Conservation (phyloP, 35 echinoderm and acorn worm species). For the Anneissia japonica region DNA sequence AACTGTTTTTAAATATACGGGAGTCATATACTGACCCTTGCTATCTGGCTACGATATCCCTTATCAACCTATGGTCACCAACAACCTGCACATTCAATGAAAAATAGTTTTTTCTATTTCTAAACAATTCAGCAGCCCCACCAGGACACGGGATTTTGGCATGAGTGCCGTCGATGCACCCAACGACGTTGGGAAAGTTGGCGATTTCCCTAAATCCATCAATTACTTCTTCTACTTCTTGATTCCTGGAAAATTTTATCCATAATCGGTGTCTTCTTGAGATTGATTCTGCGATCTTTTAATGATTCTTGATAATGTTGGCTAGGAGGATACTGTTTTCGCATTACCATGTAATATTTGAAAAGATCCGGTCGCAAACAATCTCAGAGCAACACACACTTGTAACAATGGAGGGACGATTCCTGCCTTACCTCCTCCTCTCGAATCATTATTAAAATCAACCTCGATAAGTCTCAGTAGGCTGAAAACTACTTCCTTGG, state of each 20-base stretch:
- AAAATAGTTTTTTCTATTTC: background rate
- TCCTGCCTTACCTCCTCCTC: no score
- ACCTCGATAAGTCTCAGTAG: no score
- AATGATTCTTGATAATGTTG: background rate
- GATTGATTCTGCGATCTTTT: background rate
- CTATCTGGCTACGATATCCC: background rate
- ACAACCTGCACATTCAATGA: background rate
- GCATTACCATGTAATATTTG: background rate
- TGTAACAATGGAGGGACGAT: background rate
- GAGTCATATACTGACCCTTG: no score
- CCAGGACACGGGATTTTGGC: background rate
- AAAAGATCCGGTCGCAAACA: background rate
- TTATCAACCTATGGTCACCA: background rate
- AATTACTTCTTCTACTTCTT: background rate
- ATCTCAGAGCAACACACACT: background rate
- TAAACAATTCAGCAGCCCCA: background rate
- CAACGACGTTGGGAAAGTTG: background rate
- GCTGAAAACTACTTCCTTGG: no score
- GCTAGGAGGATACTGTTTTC: background rate
- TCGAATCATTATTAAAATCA: no score
- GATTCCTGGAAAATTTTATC: background rate
- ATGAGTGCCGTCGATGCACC: background rate
- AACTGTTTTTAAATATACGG: no score
- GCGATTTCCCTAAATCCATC: background rate
- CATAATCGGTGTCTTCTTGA: background rate